Percentiles rank a stretch among this genome's conserved stretches.
Conservation (phyloP, 2,797 vertebrate species). For the Mormyrus proboscirostris region DNA sequence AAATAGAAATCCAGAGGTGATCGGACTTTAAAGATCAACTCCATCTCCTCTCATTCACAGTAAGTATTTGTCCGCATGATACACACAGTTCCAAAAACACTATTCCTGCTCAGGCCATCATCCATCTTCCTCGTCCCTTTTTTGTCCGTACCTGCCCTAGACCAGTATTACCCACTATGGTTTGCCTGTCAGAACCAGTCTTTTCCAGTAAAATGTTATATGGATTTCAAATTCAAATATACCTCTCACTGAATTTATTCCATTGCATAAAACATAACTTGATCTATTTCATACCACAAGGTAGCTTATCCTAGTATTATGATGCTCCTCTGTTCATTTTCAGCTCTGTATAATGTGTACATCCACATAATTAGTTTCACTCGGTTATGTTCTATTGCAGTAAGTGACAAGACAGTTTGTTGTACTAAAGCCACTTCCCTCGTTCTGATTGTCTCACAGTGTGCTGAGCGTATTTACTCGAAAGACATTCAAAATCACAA, state of each 20-base stretch:
- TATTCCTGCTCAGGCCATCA: background rate
- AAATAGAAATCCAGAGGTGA: background rate
- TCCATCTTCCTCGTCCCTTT: background rate
- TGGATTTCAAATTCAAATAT: background rate
- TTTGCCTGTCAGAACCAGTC: background rate
- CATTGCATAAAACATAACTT: background rate
- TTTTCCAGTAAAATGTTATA: background rate
- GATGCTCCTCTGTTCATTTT: slow-evolving; percentile 19
- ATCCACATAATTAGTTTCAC: background rate
- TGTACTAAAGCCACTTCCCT: slow-evolving; percentile 18
- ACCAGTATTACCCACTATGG: background rate
- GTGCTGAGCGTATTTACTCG: slow-evolving; percentile 31
- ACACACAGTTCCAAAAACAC: background rate
- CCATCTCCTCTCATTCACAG: background rate
- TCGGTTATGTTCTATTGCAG: slow-evolving; percentile 18
- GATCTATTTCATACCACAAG: background rate
- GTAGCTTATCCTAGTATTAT: background rate
- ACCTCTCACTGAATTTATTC: background rate
- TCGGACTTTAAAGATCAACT: background rate
- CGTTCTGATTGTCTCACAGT: slow-evolving; percentile 24
- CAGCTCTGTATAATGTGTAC: background rate
- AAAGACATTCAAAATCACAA: slow-evolving; percentile 40
- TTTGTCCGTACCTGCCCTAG: background rate
- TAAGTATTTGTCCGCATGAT: background rate
- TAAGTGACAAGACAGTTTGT: slow-evolving; percentile 25